Evolutionary conservation across 2,888 invertebrate genomes (phyloP).

Genomic region (Steromphala cineraria): DNA sequence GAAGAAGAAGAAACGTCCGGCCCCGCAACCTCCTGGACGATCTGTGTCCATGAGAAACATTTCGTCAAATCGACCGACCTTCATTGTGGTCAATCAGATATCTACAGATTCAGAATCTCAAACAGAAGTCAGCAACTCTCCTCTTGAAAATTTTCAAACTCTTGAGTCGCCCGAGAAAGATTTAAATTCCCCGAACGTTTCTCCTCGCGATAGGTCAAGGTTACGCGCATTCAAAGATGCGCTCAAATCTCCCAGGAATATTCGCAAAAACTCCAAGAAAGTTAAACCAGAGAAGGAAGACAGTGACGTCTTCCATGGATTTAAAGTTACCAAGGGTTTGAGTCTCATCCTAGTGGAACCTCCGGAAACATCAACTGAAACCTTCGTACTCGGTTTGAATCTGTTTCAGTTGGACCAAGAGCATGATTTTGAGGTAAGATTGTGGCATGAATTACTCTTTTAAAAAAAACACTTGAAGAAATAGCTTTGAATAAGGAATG

Average conservation of each 20-base stretch:
- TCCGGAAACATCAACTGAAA: conserved; percentile 8
- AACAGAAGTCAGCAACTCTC: neutral
- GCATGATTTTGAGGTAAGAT: conserved; percentile 51
- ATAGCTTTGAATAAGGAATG: no score
- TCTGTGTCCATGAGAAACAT: neutral
- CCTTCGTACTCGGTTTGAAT: conserved; percentile 28
- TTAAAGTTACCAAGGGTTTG: neutral
- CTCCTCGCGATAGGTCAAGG: conserved; percentile 30
- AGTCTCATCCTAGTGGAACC: neutral
- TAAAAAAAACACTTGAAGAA: no score
- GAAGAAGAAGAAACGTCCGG: conserved; percentile 25
- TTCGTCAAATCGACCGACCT: neutral
- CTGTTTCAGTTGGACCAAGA: conserved; percentile 30
- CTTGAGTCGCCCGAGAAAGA: neutral
- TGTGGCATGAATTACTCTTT: conserved; percentile 3
- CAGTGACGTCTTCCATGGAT: conserved; percentile 18
- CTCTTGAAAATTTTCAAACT: neutral
- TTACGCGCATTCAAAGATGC: conserved; percentile 34
- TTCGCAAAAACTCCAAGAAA: conserved; percentile 30
- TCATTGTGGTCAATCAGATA: conserved; percentile 10
- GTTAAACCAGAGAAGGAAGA: conserved; percentile 20
- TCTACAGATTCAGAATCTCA: conserved; percentile 34
- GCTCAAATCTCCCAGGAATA: conserved; percentile 38
- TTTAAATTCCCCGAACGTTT: conserved; percentile 13
- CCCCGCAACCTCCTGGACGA: conserved; percentile 29